These are phyloP conservation scores for Leptodactylus fuscus DNA, from an alignment of 2,113 vertebrate genomes.

Conservation along the genomic window DNA sequence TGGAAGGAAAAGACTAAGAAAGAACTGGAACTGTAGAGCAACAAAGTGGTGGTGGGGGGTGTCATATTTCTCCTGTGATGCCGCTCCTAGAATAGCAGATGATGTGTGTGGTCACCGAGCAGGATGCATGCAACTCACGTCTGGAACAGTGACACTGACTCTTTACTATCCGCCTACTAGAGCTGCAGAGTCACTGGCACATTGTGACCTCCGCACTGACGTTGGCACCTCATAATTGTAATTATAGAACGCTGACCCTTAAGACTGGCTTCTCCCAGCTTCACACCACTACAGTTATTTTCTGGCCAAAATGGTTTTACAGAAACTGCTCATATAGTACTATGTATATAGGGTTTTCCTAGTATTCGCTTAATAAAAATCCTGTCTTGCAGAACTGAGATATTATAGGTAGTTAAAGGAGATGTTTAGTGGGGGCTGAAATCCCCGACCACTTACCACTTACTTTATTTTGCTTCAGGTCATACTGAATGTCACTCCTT, in stretches of 20 bases:
- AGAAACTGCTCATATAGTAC: not conserved
- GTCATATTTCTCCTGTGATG: constrained; percentile 59
- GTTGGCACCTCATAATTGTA: not conserved
- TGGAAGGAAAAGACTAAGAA: not conserved
- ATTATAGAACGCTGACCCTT: constrained; percentile 16
- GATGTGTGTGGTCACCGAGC: constrained; percentile 51
- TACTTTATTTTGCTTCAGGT: too few species aligned
- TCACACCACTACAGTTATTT: not conserved
- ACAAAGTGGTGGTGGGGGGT: not conserved
- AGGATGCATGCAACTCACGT: constrained; percentile 35
- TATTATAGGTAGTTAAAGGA: not conserved
- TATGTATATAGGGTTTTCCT: not conserved
- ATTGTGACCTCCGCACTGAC: not conserved
- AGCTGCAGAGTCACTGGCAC: constrained; percentile 45
- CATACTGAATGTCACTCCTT: too few species aligned
- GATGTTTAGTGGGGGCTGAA: not conserved
- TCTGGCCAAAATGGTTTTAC: not conserved
- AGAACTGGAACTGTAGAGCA: constrained; percentile 17
- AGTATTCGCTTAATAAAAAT: not conserved
- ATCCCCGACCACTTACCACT: not conserved
- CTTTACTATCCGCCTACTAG: constrained; percentile 12
- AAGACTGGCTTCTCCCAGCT: not conserved
- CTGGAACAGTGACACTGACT: constrained; percentile 22
- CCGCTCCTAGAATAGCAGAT: constrained; percentile 61
- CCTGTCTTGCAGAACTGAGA: not conserved